phyloP scores from a whole-genome alignment of 30 jellyfish, hydroid and myxozoan species.

The Pelagia noctiluca region DNA sequence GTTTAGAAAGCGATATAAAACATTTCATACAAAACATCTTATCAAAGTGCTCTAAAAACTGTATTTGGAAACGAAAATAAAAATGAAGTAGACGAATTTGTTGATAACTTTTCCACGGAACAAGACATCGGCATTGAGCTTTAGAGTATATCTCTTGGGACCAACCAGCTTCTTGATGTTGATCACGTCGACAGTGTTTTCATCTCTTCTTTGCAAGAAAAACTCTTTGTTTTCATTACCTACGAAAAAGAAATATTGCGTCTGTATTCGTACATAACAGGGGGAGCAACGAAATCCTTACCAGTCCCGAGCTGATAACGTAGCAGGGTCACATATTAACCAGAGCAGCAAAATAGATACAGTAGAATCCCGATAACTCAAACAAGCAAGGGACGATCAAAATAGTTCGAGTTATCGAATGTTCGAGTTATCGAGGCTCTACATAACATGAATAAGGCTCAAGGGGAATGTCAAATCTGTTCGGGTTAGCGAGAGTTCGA shows the following conservation, averaged over 20 bases:
- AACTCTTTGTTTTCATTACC: constrained; percentile 72
- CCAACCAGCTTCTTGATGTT: constrained; percentile 71
- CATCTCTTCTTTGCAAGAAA: constrained; percentile 32
- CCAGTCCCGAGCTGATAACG: too few relatives aligned
- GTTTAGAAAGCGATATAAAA: too few relatives aligned
- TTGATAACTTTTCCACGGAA: constrained; percentile 59
- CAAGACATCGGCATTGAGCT: constrained; percentile 61
- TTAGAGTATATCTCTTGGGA: constrained; percentile 52
- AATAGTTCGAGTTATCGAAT: too few relatives aligned
- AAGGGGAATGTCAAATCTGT: too few relatives aligned
- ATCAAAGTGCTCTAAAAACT: constrained; percentile 18
- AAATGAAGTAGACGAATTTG: constrained; percentile 71
- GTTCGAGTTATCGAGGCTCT: too few relatives aligned
- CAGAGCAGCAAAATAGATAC: too few relatives aligned
- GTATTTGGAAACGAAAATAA: constrained; percentile 61
- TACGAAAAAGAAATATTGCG: neutral
- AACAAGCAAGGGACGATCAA: too few relatives aligned
- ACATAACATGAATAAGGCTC: too few relatives aligned
- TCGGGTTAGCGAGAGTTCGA: too few relatives aligned
- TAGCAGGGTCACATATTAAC: too few relatives aligned
- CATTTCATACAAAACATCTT: neutral
- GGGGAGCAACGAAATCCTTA: neutral
- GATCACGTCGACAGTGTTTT: constrained; percentile 52
- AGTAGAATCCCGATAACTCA: too few relatives aligned
- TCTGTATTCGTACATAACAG: too few relatives aligned